These are phyloP conservation scores for Smittia sp. DNA, from an alignment of 2,888 invertebrate species.

Conservation along the genomic window DNA sequence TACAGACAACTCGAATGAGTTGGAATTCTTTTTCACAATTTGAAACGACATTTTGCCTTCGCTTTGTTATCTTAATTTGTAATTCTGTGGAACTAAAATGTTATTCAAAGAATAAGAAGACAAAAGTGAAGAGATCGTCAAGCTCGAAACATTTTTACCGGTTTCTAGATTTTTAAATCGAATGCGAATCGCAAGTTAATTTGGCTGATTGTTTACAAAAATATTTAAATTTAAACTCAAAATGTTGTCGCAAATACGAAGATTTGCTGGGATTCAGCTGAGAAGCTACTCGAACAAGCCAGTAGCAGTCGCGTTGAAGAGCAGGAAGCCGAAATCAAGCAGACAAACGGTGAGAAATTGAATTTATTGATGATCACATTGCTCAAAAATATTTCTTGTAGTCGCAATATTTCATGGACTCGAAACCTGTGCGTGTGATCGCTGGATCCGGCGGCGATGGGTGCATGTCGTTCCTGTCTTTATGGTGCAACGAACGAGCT, in stretches of 20 bases:
- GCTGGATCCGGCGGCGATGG: constrained; percentile 96
- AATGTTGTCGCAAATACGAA: constrained; percentile 32
- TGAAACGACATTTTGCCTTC: too few relatives aligned
- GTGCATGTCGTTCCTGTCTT: constrained; percentile 77
- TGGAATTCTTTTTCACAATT: too few relatives aligned
- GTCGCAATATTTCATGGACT: constrained; percentile 70
- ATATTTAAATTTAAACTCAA: constrained; percentile 41
- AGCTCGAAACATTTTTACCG: too few relatives aligned
- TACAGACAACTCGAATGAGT: too few relatives aligned
- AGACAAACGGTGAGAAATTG: constrained; percentile 9
- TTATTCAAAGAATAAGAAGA: too few relatives aligned
- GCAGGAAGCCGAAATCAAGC: constrained; percentile 19
- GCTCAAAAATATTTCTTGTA: constrained; percentile 44
- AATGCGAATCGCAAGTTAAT: too few relatives aligned
- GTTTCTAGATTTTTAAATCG: too few relatives aligned
- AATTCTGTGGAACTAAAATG: too few relatives aligned
- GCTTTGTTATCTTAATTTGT: too few relatives aligned
- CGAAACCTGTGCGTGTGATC: constrained; percentile 61
- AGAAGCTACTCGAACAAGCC: constrained; percentile 44
- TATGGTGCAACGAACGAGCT: constrained; percentile 80
- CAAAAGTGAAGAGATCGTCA: too few relatives aligned
- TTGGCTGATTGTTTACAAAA: too few relatives aligned
- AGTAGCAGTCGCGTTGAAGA: constrained; percentile 45
- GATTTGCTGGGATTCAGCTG: neutral
- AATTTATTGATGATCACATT: neutral